phyloP scores from a whole-genome alignment of 2,888 invertebrate species.

The Coelogynopora nodosa region DNA sequence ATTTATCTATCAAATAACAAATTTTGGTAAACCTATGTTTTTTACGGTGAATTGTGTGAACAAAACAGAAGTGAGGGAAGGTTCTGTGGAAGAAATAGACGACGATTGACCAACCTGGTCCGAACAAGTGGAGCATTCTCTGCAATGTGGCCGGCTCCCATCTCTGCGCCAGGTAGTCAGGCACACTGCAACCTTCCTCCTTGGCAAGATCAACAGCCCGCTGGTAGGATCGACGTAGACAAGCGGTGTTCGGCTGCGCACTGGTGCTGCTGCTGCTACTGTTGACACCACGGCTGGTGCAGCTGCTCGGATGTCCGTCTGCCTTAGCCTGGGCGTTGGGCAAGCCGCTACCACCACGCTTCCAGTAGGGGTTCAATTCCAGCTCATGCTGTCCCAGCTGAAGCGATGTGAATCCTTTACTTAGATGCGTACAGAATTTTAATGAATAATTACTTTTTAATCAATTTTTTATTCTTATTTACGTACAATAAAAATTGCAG shows the following conservation, averaged over 20 bases:
- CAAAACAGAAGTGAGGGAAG: too few relatives aligned
- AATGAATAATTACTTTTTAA: too few relatives aligned
- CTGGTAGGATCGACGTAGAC: not conserved
- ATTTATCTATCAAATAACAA: too few relatives aligned
- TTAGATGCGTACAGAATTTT: too few relatives aligned
- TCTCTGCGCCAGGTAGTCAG: not conserved
- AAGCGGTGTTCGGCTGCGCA: not conserved
- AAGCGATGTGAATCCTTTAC: too few relatives aligned
- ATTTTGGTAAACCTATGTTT: too few relatives aligned
- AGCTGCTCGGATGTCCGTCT: too few relatives aligned
- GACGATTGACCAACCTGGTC: not conserved
- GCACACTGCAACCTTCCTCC: not conserved
- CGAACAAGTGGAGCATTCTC: not conserved
- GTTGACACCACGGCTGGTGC: not conserved
- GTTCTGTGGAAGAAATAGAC: too few relatives aligned
- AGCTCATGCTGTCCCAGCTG: not conserved
- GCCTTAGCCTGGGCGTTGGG: not conserved
- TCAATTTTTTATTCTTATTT: too few relatives aligned
- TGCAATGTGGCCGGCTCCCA: not conserved
- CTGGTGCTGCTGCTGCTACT: not conserved
- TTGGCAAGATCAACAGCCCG: not conserved
- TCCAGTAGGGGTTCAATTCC: not conserved
- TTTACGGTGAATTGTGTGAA: too few relatives aligned
- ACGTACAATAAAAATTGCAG: too few relatives aligned
- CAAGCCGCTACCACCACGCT: not conserved